Evolutionary conservation across 2,888 invertebrate genomes (phyloP).

Genomic region (Pseudanteris insignis): DNA sequence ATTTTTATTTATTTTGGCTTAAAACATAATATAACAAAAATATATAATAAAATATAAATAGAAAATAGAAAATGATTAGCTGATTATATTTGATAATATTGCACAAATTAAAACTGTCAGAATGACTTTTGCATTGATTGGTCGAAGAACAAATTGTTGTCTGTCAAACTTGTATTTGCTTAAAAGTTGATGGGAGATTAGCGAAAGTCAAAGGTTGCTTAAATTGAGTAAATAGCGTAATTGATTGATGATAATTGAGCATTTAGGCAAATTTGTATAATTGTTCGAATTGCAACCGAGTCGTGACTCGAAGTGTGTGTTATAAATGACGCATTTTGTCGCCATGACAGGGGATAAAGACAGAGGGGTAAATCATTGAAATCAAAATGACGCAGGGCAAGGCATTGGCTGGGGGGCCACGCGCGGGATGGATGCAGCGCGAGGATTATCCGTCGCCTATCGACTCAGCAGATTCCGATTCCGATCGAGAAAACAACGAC

Average conservation of each 20-base stretch:
- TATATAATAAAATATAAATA: too few relatives aligned
- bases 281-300: conserved; percentile 34
- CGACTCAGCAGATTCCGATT: conserved; percentile 65
- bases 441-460: conserved; percentile 67
- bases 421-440: conserved; percentile 66
- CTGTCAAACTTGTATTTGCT: conserved; percentile 15
- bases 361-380: conserved; percentile 55
- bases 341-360: conserved; percentile 55
- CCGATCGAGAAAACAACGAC: conserved; percentile 65
- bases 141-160: conserved; percentile 1
- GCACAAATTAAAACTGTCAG: too few relatives aligned
- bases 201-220: conserved; percentile 16
- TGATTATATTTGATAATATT: too few relatives aligned
- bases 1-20: too few relatives aligned
- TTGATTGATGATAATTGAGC: conserved; percentile 19
- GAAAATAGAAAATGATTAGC: too few relatives aligned
- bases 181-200: conserved; percentile 13
- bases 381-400: conserved; percentile 63
- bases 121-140: too few relatives aligned
- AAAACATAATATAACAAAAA: too few relatives aligned
- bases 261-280: conserved; percentile 31
- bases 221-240: conserved; percentile 22
- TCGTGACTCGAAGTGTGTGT: conserved; percentile 44
- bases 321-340: conserved; percentile 55
- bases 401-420: conserved; percentile 64